phyloP scores from a whole-genome alignment of 2,888 invertebrate species.

The Synanthedon andrenaeformis region DNA sequence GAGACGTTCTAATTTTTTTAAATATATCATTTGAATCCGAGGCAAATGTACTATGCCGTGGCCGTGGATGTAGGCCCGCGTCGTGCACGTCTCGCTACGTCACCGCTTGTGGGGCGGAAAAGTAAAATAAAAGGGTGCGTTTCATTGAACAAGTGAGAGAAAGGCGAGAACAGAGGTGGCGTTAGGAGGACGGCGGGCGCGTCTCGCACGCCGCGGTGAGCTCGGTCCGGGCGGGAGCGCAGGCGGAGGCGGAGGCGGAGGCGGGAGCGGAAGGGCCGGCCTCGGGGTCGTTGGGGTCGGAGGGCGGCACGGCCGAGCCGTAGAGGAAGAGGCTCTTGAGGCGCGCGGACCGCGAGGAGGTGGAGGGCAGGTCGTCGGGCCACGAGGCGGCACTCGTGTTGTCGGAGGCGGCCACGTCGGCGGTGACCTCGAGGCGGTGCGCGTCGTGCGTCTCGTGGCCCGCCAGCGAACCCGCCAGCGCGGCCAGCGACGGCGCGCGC shows the following conservation, averaged over 20 bases:
- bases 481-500: slow-evolving; percentile 54
- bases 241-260: slow-evolving; percentile 34
- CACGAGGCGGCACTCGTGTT: slow-evolving; percentile 32
- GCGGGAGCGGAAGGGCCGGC: slow-evolving; percentile 35
- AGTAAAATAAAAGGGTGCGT: no score
- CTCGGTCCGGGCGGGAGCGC: slow-evolving; percentile 18
- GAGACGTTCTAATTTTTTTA: no score
- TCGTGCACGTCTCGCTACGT: no score
- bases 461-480: slow-evolving; percentile 56
- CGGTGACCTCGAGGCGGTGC: slow-evolving; percentile 35
- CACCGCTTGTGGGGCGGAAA: no score
- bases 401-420: slow-evolving; percentile 38
- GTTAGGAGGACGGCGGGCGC: not conserved
- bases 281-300: slow-evolving; percentile 34
- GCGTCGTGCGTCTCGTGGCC: slow-evolving; percentile 29
- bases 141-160: no score
- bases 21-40: no score
- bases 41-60: no score
- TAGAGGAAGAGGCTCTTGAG: slow-evolving; percentile 53
- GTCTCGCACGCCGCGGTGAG: not conserved
- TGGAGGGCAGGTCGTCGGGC: slow-evolving; percentile 44
- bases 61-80: no score
- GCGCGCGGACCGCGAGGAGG: slow-evolving; percentile 41
- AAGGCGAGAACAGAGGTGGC: not conserved
- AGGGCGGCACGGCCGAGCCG: slow-evolving; percentile 42